Evolutionary conservation across 2,113 vertebrate species (phyloP).

Genomic region (Perca schrenkii): DNA sequence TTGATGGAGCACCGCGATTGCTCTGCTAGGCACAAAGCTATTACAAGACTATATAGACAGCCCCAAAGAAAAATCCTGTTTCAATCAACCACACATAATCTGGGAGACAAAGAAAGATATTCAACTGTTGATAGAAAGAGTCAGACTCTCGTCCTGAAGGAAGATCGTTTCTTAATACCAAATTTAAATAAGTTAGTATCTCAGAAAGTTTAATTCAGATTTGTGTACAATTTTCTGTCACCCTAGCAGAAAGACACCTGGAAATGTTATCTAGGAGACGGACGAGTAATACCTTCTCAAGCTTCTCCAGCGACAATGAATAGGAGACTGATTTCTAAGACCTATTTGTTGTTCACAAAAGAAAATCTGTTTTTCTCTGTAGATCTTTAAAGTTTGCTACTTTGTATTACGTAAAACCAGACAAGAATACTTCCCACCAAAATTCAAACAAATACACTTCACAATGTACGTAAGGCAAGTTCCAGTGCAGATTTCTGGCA

Average conservation of each 20-base stretch:
- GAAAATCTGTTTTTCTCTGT: not conserved
- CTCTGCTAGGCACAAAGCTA: constrained; percentile 79
- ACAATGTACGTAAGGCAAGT: not conserved
- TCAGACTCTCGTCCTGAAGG: not conserved
- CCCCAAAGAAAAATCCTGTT: constrained; percentile 79
- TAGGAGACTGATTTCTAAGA: not conserved
- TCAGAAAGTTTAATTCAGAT: constrained; percentile 18
- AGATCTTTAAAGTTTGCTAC: not conserved
- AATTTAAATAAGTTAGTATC: constrained; percentile 13
- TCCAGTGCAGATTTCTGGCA: not conserved
- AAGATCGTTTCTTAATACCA: not conserved
- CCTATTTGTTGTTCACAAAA: not conserved
- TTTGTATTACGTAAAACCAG: not conserved
- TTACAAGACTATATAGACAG: constrained; percentile 79
- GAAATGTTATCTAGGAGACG: not conserved
- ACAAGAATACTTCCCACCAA: not conserved
- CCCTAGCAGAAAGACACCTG: not conserved
- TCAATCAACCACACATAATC: constrained; percentile 79
- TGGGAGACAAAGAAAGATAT: constrained; percentile 71
- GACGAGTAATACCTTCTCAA: not conserved
- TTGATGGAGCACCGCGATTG: constrained; percentile 81
- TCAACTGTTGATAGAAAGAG: constrained; percentile 62
- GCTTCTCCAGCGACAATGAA: not conserved
- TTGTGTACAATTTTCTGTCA: constrained; percentile 12
- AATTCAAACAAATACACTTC: not conserved